phyloP scores from a whole-genome alignment of 2,888 invertebrate species.

The Aspidiotus destructor region DNA sequence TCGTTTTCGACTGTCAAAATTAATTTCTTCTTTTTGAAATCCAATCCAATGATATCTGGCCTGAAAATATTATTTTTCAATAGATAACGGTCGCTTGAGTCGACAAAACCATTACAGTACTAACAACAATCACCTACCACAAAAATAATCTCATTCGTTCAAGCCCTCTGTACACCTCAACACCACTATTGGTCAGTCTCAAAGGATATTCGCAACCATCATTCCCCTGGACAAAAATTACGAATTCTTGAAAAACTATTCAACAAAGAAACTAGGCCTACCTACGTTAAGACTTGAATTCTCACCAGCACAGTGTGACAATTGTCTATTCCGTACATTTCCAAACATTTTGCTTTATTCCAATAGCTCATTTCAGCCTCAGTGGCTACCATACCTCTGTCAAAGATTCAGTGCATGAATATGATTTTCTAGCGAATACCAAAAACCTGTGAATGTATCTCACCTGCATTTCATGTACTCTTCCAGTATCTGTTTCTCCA shows the following conservation, averaged over 20 bases:
- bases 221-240: conserved; percentile 53
- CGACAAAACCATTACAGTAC: neutral
- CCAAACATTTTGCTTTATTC: conserved; percentile 93
- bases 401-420: conserved; percentile 33
- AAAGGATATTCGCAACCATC: conserved; percentile 93
- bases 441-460: conserved; percentile 20
- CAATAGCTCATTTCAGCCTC: conserved; percentile 91
- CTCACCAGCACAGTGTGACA: conserved; percentile 79
- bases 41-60: conserved; percentile 96
- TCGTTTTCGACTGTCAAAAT: conserved; percentile 97
- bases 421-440: neutral
- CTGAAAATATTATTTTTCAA: conserved; percentile 39
- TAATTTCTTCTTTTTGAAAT: conserved; percentile 95
- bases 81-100: neutral
- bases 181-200: conserved; percentile 95
- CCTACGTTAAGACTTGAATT: neutral
- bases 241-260: neutral
- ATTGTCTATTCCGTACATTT: conserved; percentile 99
- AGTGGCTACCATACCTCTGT: conserved; percentile 76
- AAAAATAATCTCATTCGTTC: conserved; percentile 98
- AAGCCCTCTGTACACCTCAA: conserved; percentile 90
- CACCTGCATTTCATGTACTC: conserved; percentile 72
- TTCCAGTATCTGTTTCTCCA: conserved; percentile 89
- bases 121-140: conserved; percentile 49
- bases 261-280: no score